Evolutionary conservation across 2,888 invertebrate species (phyloP), one percentile per base, ranked within the genome.

Genomic region (Drosophila kanekoi): DNA sequence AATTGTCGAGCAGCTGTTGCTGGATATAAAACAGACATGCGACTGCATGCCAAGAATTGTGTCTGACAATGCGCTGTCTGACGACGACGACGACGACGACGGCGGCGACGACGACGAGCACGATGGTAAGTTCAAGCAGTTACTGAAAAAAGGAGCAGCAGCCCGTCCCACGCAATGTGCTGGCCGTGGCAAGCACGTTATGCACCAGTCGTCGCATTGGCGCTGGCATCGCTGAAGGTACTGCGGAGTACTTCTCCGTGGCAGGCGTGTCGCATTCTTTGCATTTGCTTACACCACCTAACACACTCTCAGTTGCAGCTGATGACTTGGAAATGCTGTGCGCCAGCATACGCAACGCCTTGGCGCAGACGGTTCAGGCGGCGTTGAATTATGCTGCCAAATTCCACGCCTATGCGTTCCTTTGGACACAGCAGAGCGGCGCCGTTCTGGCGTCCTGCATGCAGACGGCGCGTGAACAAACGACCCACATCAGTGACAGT

Each of bases 21-120:
- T 96, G 71, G 97, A 97, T 87, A 95, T 97, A 90, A 95, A 95
- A 91, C 94, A 95, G 70, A 96, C 97, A 94, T 94, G 95, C 20
- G 94, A 95, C 32, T 92, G 96, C 62, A 95, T 97, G 90, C 94
- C 94, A n/a, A 94, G 97, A 72, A 94, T 96, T 88, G 87, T 90
- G 76, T 81, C 61, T 93, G 94, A 77, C 92, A 93, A 49, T 90
- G 93, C 65, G 87, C 93, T 51, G 93, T 93, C 38, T 47, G 81
- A 77, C 35, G 79, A 83, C n/a, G 64, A 73, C 6, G 60, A 44
- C n/a, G 52, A 57, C 14, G 64, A 73, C 6, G 60, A 44, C n/a
- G 52, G 54, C 14, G 47, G 41, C 28, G 56, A 70, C 35, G 57
- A 49, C 18, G 52, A 61, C 47, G 54, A 47, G 13, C 20, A 53